A percentile compares a stretch with the other conserved stretches of the same genome.
Evolutionary conservation across 2,888 invertebrate species (phyloP).

Genomic region (Hypomecis atomaria): DNA sequence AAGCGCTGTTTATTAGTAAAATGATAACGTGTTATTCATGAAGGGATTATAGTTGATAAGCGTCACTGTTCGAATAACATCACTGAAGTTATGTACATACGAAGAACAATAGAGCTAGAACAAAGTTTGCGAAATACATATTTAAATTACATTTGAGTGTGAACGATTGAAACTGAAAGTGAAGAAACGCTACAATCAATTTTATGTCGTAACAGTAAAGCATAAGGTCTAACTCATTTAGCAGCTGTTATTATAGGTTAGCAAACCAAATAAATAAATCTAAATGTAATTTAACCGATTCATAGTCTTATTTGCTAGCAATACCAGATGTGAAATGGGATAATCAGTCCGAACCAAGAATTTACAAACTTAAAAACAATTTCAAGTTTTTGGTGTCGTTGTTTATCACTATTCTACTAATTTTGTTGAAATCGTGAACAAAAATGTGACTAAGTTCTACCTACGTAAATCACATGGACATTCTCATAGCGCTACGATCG

Average conservation of each 20-base stretch:
- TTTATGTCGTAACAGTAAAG: not conserved
- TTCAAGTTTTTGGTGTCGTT: conserved; percentile 71
- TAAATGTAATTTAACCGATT: conserved; percentile 2
- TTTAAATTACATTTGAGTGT: not conserved
- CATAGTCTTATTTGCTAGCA: not conserved
- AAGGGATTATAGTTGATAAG: conserved; percentile 23
- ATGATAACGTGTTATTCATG: conserved; percentile 26
- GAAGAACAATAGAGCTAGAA: conserved; percentile 6
- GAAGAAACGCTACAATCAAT: not conserved
- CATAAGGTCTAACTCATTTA: conserved; percentile 2
- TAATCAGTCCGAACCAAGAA: conserved; percentile 23
- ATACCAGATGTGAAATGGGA: conserved; percentile 21
- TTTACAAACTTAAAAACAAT: conserved; percentile 38
- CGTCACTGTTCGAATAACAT: conserved; percentile 13
- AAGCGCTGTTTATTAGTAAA: conserved; percentile 17
- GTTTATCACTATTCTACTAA: conserved; percentile 64
- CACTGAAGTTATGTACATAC: not conserved
- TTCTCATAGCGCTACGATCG: conserved; percentile 93
- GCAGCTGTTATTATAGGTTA: conserved; percentile 1
- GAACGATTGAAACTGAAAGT: conserved; percentile 1
- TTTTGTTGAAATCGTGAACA: conserved; percentile 62
- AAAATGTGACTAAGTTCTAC: conserved; percentile 64
- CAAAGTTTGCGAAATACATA: conserved; percentile 10
- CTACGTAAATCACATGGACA: conserved; percentile 71
- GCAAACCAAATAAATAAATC: conserved; percentile 7